Base-by-base conservation (phyloP, 2,888 invertebrate genomes). In the Phyllotreta cruciferae region DNA sequence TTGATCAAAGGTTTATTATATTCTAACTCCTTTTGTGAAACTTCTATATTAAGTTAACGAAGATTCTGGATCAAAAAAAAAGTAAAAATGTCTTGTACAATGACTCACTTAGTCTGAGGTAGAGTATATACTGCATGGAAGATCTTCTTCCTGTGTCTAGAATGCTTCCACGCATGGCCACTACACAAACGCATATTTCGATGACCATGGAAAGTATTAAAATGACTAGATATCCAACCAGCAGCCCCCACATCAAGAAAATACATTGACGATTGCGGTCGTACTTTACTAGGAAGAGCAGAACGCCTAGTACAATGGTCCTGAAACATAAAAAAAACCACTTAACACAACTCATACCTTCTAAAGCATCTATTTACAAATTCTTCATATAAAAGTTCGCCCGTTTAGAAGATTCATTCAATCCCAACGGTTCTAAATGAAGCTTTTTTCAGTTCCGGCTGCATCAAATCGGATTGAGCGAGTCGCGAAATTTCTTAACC, bases 131-230 rank as follows among this genome's bases (percentile, higher is more conserved):
- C 81, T 91, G 90, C 86, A 93, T 91, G 70, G 89, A 86, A 70
- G 87, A 84, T 62, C 93, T 83, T 8, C 88, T 88, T 44, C 85
- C 85, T n/a, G 89, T 88, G 76, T 92, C 88, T 73, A 93, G 83
- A 73, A 93, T 93, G 77, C 90, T 89, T 63, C 93, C 93, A 68
- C 91, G 84, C 82, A 91, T 87, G 67, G 92, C 90, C 68, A 92
- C 85, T 75, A 88, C 83, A 75, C 90, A 90, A 73, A 93, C 89
- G 73, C 85, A 85, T 66, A 87, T 83, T 81, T 93, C 93, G 71
- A 90, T 83, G 67, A 87, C 79, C 82, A 88, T 84, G 64, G 86
- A 87, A 71, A 82, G 79, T 34, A 82, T 80, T 67, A 89, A 81
- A 66, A 90, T 83, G 49, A 80, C 83, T 70, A 88, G 78, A 79